Percentiles rank a stretch among this genome's conserved stretches.
These are phyloP conservation scores for Pungitius pungitius DNA, from an alignment of 2,113 vertebrate genomes.

Conservation along the genomic window DNA sequence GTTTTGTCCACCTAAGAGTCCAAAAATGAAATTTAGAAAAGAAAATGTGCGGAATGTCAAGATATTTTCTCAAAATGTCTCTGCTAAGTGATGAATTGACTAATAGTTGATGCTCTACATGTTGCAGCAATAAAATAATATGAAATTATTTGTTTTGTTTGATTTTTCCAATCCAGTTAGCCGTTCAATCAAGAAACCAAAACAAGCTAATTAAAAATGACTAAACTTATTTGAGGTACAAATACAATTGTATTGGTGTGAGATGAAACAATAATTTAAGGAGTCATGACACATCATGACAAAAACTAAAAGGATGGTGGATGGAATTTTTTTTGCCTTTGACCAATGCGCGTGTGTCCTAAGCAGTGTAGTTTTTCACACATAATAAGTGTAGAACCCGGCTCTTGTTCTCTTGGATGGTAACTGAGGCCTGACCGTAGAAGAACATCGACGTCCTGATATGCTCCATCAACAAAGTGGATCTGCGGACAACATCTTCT, in stretches of 20 bases:
- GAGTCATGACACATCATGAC: conserved; percentile 49
- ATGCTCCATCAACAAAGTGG: conserved; percentile 37
- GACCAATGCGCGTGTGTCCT: conserved; percentile 9
- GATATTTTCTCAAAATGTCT: background rate
- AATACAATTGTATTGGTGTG: conserved; percentile 53
- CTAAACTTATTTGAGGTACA: conserved; percentile 13
- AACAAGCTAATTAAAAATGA: background rate
- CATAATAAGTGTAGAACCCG: conserved; percentile 51
- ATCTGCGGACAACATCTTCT: conserved; percentile 63
- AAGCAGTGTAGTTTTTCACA: conserved; percentile 24
- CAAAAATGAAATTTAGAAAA: background rate
- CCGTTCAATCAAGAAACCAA: background rate
- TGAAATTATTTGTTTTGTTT: background rate
- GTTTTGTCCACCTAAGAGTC: background rate
- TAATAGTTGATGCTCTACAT: background rate
- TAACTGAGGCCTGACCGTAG: conserved; percentile 63
- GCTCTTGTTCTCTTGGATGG: conserved; percentile 37
- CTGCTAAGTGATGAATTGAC: background rate
- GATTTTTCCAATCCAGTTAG: background rate
- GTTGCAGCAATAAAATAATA: background rate
- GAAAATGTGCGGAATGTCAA: background rate
- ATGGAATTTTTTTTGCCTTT: conserved; percentile 10
- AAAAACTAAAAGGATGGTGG: background rate
- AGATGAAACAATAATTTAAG: conserved; percentile 35
- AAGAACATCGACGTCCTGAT: conserved; percentile 62